Evolutionary conservation across 2,888 invertebrate genomes (phyloP), one percentile per base, ranked within the genome.

Genomic region (Tachina fera): DNA sequence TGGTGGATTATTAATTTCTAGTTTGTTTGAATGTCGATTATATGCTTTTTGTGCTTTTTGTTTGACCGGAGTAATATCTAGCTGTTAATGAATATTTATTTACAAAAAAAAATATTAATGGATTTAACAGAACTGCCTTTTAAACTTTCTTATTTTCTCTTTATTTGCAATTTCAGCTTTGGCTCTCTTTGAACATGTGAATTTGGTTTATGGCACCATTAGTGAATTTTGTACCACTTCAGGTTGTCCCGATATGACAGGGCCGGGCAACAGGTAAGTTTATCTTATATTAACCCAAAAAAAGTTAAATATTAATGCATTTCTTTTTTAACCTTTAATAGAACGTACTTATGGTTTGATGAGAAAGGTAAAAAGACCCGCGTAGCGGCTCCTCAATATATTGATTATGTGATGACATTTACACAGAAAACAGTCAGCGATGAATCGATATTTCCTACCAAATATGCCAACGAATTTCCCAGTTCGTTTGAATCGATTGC

Each of bases 121-220:
- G 11, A 53, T 16, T 53, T 53, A 19, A 1, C 53, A n/a, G n/a
- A 11, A 47, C 60, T 56, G 41, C 9, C 31, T 56, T 53, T 49
- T 72, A 56, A 67, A 81, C 76, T 71, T 68, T 78, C 68, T 65
- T 47, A 39, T 61, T 58, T 41, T 56, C 51, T 47, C 60, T 68
- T 86, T 63, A 31, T 88, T 71, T 72, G 76, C 87, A 83, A 65
- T 94, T 95, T 56, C 94, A 97, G 97, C 98, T 88, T 95, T 98
- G 94, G 97, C 98, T 95, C 97, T 99, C 93, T 99, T 99, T 94
- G 98, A 99, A 93, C 99, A 99, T 94, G 98, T 99, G 91, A 99
- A 99, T 94, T 95, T 99, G 94, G 95, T 99, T 92, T 99, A 99
- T 94, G 99, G 99, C 93, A 97, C 98, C 89, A 96, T 99, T 94